Conservation (phyloP, 2,113 vertebrate species). For the Pterocles orientalis region DNA sequence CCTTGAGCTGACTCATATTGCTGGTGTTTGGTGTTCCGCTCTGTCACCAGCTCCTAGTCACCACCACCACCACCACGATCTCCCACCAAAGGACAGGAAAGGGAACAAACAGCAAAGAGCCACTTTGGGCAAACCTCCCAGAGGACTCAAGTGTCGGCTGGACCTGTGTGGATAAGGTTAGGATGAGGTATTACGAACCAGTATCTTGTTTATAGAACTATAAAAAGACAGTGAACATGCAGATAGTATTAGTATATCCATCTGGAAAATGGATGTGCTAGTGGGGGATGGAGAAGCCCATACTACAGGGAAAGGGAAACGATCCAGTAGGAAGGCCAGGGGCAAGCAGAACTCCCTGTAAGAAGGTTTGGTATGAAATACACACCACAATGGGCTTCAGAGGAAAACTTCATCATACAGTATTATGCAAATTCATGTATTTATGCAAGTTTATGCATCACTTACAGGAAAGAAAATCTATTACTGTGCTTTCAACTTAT, state of each 20-base stretch:
- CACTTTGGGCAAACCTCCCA: fast-evolving
- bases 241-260: fast-evolving
- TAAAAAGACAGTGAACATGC: background rate
- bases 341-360: fast-evolving
- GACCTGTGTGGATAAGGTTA: fast-evolving
- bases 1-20: background rate
- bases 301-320: background rate
- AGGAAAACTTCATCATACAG: background rate
- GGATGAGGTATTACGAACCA: background rate
- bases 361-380: background rate
- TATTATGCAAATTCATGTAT: background rate
- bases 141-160: background rate
- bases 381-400: fast-evolving
- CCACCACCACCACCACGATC: too few species aligned
- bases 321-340: background rate
- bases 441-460: background rate
- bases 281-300: fast-evolving
- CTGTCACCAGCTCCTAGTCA: background rate
- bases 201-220: background rate
- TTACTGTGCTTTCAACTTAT: background rate
- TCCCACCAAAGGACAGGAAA: background rate
- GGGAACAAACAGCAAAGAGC: fast-evolving
- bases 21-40: background rate
- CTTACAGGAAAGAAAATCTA: background rate
- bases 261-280: background rate